Evolutionary conservation across 2,888 invertebrate species (phyloP), one percentile per base, ranked within the genome.

Genomic region (Alloscopus bannaensis): DNA sequence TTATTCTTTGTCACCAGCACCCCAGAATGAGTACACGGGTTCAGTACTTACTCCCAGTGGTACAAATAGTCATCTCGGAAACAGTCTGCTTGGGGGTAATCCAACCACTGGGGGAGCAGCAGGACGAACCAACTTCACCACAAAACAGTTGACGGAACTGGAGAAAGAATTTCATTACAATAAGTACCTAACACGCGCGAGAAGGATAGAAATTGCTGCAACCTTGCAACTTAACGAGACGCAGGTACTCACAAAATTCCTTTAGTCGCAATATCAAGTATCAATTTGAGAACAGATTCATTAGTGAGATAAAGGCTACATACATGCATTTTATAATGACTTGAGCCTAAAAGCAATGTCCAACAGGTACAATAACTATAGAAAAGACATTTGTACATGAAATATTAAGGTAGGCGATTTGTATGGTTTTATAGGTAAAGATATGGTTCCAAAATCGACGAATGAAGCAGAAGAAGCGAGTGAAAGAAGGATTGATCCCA

Each of bases 81-180:
- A 82, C 64, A 65, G 81, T 50, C 64, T 84, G 24, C 42, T 84
- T 40, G 76, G 81, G 50, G 45, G 36, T 40, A 75, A 73, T 69
- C 86, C 87, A 40, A 68, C 81, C 22, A 22, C 87, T 81, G 86
- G 88, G 29, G 87, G 87, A 16, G 88, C 90, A 57, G 90, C 96
- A 16, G 98, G 98, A 40, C 91, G 99, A 70, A 99, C 99, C 45
- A 99, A 99, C 90, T 99, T 99, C 91, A 98, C 98, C 85, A 99
- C 99, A 90, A 99, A 99, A 89, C 99, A 99, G 89, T 92, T 99
- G 83, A 99, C 99, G 1, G 99, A 99, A 89, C 91, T 99, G 85
- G 99, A 99, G 89, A 99, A 99, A 88, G 99, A 99, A 89, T 99
- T 99, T 90, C 99, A 99, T 89, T 79, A 98, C 90, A 98, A 98